phyloP scores from a whole-genome alignment of 2,797 vertebrate species.

The Propithecus deckenii region DNA sequence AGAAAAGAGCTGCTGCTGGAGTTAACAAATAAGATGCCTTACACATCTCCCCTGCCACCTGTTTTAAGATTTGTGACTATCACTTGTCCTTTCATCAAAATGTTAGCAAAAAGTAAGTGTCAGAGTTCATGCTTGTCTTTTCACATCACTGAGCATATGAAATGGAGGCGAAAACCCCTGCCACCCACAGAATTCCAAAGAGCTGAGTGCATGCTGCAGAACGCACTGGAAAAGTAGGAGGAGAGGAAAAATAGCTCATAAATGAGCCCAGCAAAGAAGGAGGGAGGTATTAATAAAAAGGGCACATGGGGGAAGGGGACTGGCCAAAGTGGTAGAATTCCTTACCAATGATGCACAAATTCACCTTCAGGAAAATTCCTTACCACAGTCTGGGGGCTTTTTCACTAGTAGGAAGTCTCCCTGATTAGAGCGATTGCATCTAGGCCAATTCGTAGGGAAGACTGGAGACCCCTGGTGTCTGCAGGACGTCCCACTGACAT shows the following conservation, averaged over 20 bases:
- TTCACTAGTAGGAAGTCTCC: neutral
- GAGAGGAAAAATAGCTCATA: neutral
- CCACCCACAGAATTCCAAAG: slow-evolving; percentile 70
- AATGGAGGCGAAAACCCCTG: slow-evolving; percentile 31
- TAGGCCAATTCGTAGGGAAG: too few species aligned
- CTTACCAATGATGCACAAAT: neutral
- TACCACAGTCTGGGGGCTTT: neutral
- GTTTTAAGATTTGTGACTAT: slow-evolving; percentile 51
- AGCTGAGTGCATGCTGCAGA: neutral
- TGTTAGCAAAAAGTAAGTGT: slow-evolving; percentile 7
- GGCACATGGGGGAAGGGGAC: neutral
- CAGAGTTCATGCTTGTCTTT: slow-evolving; percentile 57
- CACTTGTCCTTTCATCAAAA: slow-evolving; percentile 45
- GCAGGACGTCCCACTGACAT: neutral
- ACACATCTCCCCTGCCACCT: slow-evolving; percentile 22
- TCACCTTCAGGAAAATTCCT: neutral
- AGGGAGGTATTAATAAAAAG: too few species aligned
- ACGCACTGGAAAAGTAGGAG: neutral
- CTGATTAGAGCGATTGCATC: accelerated
- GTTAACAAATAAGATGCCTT: slow-evolving; percentile 46
- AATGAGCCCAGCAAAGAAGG: neutral
- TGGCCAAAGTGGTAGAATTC: neutral
- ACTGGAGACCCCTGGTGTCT: neutral
- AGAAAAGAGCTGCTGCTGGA: slow-evolving; percentile 10
- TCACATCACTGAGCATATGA: slow-evolving; percentile 38